A percentile compares a stretch with the other conserved stretches of the same genome.
Evolutionary conservation across 2,888 invertebrate species (phyloP).

Genomic region (Conomelus anceps): DNA sequence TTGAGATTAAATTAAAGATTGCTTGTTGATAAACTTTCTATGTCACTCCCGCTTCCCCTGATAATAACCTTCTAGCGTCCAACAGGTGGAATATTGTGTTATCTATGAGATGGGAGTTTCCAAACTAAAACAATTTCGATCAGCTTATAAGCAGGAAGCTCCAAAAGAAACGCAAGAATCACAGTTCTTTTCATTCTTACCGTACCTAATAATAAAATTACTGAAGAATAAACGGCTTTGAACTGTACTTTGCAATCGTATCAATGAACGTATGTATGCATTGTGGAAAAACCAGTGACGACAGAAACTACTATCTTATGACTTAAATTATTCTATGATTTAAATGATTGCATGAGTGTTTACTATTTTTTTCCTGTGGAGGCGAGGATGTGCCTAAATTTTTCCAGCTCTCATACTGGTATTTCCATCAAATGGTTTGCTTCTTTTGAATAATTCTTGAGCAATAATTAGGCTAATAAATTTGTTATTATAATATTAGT

Average conservation of each 20-base stretch:
- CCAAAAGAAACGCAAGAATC: background rate
- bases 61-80: background rate
- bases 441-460: background rate
- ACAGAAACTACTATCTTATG: background rate
- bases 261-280: no score
- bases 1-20: background rate
- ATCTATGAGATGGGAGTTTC: background rate
- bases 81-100: background rate
- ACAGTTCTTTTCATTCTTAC: background rate
- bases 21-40: background rate
- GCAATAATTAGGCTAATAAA: no score
- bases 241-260: background rate
- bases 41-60: background rate
- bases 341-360: background rate
- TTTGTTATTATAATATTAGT: no score
- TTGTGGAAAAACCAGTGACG: background rate
- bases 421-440: background rate
- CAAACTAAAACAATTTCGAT: background rate
- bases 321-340: no score
- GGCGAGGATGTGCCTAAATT: background rate
- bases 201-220: background rate
- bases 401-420: background rate
- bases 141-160: background rate
- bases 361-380: background rate
- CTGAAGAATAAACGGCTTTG: background rate